A percentile compares a stretch with the other conserved stretches of the same genome.
These are phyloP conservation scores for Dendrolimus houi DNA, from an alignment of 2,888 invertebrate genomes.

Conservation along the genomic window DNA sequence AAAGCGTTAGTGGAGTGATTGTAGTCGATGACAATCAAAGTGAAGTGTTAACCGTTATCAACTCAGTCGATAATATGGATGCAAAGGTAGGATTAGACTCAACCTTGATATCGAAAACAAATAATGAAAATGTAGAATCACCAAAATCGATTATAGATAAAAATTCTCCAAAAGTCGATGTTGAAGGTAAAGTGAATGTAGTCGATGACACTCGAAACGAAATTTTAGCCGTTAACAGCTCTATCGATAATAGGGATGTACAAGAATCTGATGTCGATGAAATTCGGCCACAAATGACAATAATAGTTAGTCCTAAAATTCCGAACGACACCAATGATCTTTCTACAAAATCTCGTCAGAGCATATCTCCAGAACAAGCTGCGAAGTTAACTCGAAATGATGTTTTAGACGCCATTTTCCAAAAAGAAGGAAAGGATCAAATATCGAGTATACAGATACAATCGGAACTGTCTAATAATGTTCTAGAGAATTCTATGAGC, in stretches of 20 bases:
- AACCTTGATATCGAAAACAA: neutral
- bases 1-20: constrained; percentile 26
- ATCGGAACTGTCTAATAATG: constrained; percentile 24
- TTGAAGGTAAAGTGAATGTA: constrained; percentile 32
- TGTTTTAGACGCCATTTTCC: constrained; percentile 35
- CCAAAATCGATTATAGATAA: constrained; percentile 7
- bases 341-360: constrained; percentile 5
- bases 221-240: constrained; percentile 36
- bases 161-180: constrained; percentile 36
- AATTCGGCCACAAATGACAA: constrained; percentile 32
- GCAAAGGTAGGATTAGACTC: neutral
- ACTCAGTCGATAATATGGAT: constrained; percentile 25
- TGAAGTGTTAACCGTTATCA: constrained; percentile 34
- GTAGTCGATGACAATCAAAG: constrained; percentile 19
- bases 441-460: constrained; percentile 28
- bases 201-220: constrained; percentile 18
- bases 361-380: constrained; percentile 21
- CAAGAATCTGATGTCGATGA: constrained; percentile 13
- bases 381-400: constrained; percentile 28
- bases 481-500: constrained; percentile 17
- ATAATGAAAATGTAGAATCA: constrained; percentile 6
- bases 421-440: constrained; percentile 22
- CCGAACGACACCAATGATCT: constrained; percentile 1
- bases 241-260: constrained; percentile 20
- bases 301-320: constrained; percentile 40